Evolutionary conservation across 2,888 invertebrate species (phyloP).

Genomic region (Caenorhabditis wallacei): DNA sequence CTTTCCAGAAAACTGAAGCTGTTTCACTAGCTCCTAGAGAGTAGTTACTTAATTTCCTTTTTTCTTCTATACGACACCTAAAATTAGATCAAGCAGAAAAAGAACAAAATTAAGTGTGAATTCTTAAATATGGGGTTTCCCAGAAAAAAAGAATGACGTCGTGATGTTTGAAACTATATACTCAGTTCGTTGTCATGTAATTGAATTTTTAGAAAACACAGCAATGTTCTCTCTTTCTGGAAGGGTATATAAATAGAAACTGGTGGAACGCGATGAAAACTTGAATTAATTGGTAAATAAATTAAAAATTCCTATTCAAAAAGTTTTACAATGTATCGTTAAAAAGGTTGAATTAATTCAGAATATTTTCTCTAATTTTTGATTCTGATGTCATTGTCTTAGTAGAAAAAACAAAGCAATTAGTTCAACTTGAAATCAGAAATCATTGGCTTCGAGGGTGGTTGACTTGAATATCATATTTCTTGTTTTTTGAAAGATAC

Average conservation of each 20-base stretch:
- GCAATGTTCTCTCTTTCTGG: background rate
- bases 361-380: background rate
- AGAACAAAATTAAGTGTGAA: background rate
- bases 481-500: too few species aligned
- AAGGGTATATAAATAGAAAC: slow-evolving; percentile 4
- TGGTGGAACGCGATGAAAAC: background rate
- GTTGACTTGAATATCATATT: background rate
- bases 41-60: too few species aligned
- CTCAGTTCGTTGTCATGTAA: slow-evolving; percentile 16
- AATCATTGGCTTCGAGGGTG: background rate
- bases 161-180: slow-evolving; percentile 27
- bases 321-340: background rate
- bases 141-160: slow-evolving; percentile 8
- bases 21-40: too few species aligned
- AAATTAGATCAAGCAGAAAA: background rate
- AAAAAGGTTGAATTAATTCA: background rate
- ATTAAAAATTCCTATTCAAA: too few species aligned
- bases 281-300: too few species aligned
- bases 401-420: slow-evolving; percentile 3
- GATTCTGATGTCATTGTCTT: background rate
- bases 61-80: too few species aligned
- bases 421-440: background rate
- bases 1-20: too few species aligned
- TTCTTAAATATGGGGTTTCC: slow-evolving; percentile 8
- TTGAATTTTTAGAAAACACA: slow-evolving; percentile 19